Conservation (phyloP, 1,140 invertebrate genomes). For the Uloborus diversus region DNA sequence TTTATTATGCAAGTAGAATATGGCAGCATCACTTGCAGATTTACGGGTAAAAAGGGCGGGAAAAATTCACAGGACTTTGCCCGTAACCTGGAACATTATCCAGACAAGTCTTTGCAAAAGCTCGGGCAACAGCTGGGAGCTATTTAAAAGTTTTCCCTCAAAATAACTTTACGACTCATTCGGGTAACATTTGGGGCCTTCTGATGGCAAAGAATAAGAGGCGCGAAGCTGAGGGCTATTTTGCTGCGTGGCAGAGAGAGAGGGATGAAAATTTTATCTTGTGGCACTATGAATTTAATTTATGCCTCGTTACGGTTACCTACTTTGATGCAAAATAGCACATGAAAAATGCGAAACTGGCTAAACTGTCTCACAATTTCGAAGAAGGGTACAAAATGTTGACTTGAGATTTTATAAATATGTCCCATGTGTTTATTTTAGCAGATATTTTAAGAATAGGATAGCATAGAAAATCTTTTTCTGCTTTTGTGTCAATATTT, state of each 20-base stretch:
- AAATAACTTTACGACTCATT: constrained; percentile 35
- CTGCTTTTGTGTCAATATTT: too few species aligned
- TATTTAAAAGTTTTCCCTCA: constrained; percentile 36
- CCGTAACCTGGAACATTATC: constrained; percentile 8
- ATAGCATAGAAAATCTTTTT: too few species aligned
- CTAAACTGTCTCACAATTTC: too few species aligned
- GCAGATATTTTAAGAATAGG: too few species aligned
- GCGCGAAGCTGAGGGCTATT: not conserved
- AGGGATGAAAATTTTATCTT: constrained; percentile 16
- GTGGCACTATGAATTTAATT: constrained; percentile 21
- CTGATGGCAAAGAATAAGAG: not conserved
- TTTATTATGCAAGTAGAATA: constrained; percentile 36
- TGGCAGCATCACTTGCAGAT: not conserved
- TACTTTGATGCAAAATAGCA: too few species aligned
- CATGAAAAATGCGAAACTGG: too few species aligned
- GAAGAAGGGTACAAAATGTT: too few species aligned
- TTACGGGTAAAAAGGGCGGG: not conserved
- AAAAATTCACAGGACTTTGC: not conserved
- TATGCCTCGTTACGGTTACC: not conserved
- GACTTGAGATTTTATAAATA: too few species aligned
- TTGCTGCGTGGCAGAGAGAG: not conserved
- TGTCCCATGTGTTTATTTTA: too few species aligned
- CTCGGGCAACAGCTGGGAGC: constrained; percentile 32
- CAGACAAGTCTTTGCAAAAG: too few species aligned
- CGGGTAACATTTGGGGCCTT: constrained; percentile 34